Evolutionary conservation across 2,797 vertebrate species (phyloP).

Genomic region (Alexandromys oeconomus): DNA sequence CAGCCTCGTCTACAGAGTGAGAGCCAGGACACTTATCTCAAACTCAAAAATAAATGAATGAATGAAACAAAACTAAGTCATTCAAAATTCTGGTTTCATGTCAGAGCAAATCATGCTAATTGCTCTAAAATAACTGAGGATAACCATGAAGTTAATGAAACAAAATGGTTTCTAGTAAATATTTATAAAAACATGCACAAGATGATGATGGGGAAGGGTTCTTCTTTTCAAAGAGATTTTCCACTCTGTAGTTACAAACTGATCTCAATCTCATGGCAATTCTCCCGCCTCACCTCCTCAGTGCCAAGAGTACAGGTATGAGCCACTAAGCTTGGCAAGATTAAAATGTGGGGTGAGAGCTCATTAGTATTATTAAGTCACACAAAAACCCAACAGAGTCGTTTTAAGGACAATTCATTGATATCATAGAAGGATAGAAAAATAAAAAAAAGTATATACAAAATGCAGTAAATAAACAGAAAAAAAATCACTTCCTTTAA

Average conservation of each 20-base stretch:
- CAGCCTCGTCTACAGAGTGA: not conserved
- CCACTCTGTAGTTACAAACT: not conserved
- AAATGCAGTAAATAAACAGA: not conserved
- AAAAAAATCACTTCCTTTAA: not conserved
- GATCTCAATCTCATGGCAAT: not conserved
- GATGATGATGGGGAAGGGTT: not conserved
- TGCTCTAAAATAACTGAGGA: constrained; percentile 36
- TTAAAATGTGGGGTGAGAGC: not conserved
- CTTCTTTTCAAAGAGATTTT: not conserved
- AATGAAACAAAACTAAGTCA: not conserved
- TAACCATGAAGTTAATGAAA: constrained; percentile 23
- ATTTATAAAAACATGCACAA: not conserved
- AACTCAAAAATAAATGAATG: not conserved
- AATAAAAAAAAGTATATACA: not conserved
- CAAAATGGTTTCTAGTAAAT: constrained; percentile 5
- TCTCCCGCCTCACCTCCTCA: not conserved
- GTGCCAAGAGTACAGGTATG: not conserved
- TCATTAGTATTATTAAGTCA: not conserved
- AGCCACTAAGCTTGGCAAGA: not conserved
- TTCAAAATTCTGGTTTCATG: constrained; percentile 3
- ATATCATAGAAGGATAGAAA: not conserved
- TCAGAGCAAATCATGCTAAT: not conserved
- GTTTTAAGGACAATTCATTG: constrained; percentile 8
- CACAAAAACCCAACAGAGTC: not conserved
- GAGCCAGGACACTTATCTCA: not conserved